Evolutionary conservation across 2,888 invertebrate genomes (phyloP), one percentile per base, ranked within the genome.

Genomic region (Drosophila meridionalis): DNA sequence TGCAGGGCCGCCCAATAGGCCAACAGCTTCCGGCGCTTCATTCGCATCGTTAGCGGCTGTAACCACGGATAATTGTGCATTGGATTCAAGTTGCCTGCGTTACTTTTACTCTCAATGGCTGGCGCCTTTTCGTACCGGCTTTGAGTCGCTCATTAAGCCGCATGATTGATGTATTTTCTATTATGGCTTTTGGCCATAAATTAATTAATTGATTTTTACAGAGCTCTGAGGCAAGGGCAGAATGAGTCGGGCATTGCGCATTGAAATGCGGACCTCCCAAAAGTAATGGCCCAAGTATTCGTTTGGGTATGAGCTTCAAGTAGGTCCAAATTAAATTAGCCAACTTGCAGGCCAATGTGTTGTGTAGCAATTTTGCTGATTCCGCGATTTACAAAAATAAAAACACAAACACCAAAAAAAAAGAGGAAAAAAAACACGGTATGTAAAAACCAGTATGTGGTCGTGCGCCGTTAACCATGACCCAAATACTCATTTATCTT

Each of bases 1-100:
- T 92, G 90, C 4, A 92, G 65, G 2, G 82, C 78, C 36, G 90
- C 89, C 91, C 88, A 85, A 63, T 78, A 84, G 59, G 87, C 80
- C 64, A 83, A 59, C 45, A 90, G 65, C 76, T 92, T 92, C 59
- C 89, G 88, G 36, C 92, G 90, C 66, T 84, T 92, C 89, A 92
- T 87, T 55, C 55, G 58, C 67, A 71, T 73, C n/a, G 42, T 48
- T 20, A 6, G 9, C 34, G 6, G 6, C 73, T 83, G 77, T 47
- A 80, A 71, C 36, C 43, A 50, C 40, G 38, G 32, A 20, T 43
- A 26, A 63, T 76, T 71, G 34, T 50, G 43, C 38, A 56, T 14
- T 32, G 59, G 62, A 73, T 66, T 66, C 40, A 32, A 42, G 53
- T 63, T 12, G 42, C 43, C 43, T 42, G 11, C 38, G 40, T 60